Evolutionary conservation across 2,797 vertebrate species (phyloP), one percentile per base, ranked within the genome.

Genomic region (Sus cebifrons): DNA sequence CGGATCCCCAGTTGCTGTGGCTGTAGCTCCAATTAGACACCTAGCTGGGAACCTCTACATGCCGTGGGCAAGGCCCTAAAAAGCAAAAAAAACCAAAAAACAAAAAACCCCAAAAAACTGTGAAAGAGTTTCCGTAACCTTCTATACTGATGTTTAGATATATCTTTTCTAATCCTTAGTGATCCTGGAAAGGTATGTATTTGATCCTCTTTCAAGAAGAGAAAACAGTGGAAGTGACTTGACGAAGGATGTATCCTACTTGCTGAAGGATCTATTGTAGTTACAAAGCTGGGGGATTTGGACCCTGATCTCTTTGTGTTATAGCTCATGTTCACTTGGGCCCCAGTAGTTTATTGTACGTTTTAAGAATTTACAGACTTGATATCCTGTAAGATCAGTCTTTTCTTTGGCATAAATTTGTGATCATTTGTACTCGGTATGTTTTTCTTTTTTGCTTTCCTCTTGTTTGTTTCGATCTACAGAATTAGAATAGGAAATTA

Each of bases 401-500:
- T 62, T 88, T 89, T 95, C 49, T 93, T 78, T 84, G 20, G 75
- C 23, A 67, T 13, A 78, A 7, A 85, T 88, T 87, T 88, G 54
- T 49, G 18, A 40, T 89, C 56, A 85, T 81, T 91, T 85, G 14
- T 62, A 73, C 25, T 81, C 64, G 68, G 13, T 56, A n/a, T 87
- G 16, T 74, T 71, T 95, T 5, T 71, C 15, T 58, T 27, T 81
- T 5, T 77, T 25, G 11, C 17, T 89, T 83, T 62, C 56, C 54
- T 71, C 36, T 36, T 36, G 36, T 71, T 73, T 96, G 23, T 89
- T 89, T 68, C 58, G 16, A 36, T 49, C 86, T 79, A 71, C 1
- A 87, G 40, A 82, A 74, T 95, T 25, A 87, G 32, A 71, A 83
- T 14, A 75, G 64, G 74, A 96, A 77, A 36, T 87, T 92, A 44